Evolutionary conservation across 2,888 invertebrate genomes (phyloP).

Genomic region (Perizoma affinitatum): DNA sequence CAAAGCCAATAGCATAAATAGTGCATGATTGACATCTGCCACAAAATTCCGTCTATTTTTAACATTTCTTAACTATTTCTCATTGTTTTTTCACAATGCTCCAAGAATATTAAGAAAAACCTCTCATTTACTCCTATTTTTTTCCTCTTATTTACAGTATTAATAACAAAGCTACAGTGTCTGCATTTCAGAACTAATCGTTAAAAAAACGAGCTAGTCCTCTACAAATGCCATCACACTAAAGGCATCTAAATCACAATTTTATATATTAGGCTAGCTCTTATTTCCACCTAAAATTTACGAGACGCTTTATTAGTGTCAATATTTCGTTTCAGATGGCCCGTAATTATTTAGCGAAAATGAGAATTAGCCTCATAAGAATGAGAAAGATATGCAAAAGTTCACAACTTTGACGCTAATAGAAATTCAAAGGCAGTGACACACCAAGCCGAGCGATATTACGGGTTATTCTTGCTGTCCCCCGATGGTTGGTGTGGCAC

Average conservation of each 20-base stretch:
- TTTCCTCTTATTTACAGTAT: conserved; percentile 50
- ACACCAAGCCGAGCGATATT: conserved; percentile 5
- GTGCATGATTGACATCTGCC: background rate
- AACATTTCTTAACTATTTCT: background rate
- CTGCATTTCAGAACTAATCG: conserved; percentile 52
- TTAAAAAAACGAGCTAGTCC: conserved; percentile 36
- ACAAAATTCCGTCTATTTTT: conserved; percentile 11
- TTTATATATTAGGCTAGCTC: conserved; percentile 71
- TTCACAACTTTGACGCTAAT: conserved; percentile 63
- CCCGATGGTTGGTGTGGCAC: background rate
- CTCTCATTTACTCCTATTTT: background rate
- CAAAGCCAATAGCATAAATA: background rate
- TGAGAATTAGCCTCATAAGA: conserved; percentile 43
- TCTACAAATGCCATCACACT: conserved; percentile 59
- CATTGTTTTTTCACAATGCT: background rate
- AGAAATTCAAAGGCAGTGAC: conserved; percentile 29
- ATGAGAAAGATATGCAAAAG: conserved; percentile 75
- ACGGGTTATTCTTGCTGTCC: too few species aligned
- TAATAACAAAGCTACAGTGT: conserved; percentile 70
- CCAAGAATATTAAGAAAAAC: conserved; percentile 13
- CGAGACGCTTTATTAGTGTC: too few species aligned
- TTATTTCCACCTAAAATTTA: conserved; percentile 24
- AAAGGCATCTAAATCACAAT: conserved; percentile 81
- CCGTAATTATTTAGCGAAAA: background rate
- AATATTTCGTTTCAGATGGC: too few species aligned